A percentile compares a stretch with the other conserved stretches of the same genome.
phyloP scores from a whole-genome alignment of 2,113 vertebrate species.

The Struthio camelus region DNA sequence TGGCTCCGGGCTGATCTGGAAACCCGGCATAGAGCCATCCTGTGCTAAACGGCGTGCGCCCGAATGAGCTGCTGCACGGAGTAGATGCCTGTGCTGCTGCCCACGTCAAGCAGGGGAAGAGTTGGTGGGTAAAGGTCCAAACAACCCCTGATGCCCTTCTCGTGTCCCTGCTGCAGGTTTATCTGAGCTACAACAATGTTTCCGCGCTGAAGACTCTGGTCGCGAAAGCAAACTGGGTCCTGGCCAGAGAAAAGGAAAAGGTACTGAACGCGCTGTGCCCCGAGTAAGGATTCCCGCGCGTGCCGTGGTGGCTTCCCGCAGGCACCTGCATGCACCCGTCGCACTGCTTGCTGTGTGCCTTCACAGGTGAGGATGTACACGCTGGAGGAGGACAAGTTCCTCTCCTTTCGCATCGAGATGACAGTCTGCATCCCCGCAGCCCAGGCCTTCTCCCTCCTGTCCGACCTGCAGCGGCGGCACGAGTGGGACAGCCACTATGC shows the following conservation, averaged over 20 bases:
- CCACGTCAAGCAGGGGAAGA: too few species aligned
- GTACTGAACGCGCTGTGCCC: constrained; percentile 47
- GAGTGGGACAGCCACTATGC: constrained; percentile 91
- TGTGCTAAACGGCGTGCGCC: too few species aligned
- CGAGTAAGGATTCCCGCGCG: too few species aligned
- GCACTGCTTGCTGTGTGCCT: neutral
- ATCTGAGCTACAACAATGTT: constrained; percentile 96
- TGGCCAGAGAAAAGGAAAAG: constrained; percentile 88
- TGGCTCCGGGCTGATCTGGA: too few species aligned
- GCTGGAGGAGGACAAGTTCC: constrained; percentile 90
- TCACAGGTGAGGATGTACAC: constrained; percentile 87
- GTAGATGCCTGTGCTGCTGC: too few species aligned
- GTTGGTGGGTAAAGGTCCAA: neutral
- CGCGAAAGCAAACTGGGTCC: constrained; percentile 87
- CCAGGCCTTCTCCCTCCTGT: constrained; percentile 87
- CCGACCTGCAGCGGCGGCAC: constrained; percentile 85
- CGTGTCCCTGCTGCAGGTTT: constrained; percentile 81
- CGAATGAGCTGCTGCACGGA: too few species aligned
- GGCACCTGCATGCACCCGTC: rapidly evolving
- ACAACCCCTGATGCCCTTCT: neutral
- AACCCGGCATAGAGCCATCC: too few species aligned
- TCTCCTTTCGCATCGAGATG: constrained; percentile 92
- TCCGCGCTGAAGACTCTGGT: constrained; percentile 91
- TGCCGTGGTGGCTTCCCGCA: too few species aligned
- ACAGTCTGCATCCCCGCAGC: constrained; percentile 73